Base-by-base conservation (phyloP, 2,113 vertebrate genomes). In the Ammodytes dubius region DNA sequence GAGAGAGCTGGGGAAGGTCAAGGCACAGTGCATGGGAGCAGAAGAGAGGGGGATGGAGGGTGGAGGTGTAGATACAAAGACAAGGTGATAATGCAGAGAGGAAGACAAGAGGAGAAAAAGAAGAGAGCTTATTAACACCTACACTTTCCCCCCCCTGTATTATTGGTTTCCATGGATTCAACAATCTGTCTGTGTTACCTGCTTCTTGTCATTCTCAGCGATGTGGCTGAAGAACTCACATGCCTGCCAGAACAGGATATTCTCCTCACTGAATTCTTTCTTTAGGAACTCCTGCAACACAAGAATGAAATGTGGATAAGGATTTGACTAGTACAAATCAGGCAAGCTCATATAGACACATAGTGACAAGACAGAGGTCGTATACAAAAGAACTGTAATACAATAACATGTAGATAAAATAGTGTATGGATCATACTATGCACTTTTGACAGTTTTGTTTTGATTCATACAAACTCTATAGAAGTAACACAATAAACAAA, bases 191-290 rank as follows among this genome's bases (percentile, higher is more conserved):
- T 13, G 9, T 6, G 27, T 53, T 91, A 99, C 98, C 96, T 99
- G 97, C 75, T 97, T 98, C 81, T 97, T 97, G 94, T 99, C 98
- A 74, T 97, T 96, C 70, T 97, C 96, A 14, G 97, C 96, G 66
- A 99, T 96, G 87, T 97, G 97, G 80, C 94, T 96, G 88, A 99
- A 99, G 88, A 95, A 96, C 92, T 99, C 98, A 83, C 98, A 99
- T n/a, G 97, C 97, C 86, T 99, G 98, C 98, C 98, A 99, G 94
- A 99, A 99, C 63, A 99, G 86, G 87, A 99, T 99, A 81, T 99
- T 99, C 91, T 99, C 98, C 93, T 99, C 98, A 5, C 98, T 99
- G 90, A 99, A 99, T 83, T 99, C 98, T 74, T 99, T 99, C 91
- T 98, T 97, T 2, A 99, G 94, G 89, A 99, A 99, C 69, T 99